A percentile compares a stretch with the other conserved stretches of the same genome.
Evolutionary conservation across 2,113 vertebrate genomes (phyloP).

Genomic region (Callionymus lyra): DNA sequence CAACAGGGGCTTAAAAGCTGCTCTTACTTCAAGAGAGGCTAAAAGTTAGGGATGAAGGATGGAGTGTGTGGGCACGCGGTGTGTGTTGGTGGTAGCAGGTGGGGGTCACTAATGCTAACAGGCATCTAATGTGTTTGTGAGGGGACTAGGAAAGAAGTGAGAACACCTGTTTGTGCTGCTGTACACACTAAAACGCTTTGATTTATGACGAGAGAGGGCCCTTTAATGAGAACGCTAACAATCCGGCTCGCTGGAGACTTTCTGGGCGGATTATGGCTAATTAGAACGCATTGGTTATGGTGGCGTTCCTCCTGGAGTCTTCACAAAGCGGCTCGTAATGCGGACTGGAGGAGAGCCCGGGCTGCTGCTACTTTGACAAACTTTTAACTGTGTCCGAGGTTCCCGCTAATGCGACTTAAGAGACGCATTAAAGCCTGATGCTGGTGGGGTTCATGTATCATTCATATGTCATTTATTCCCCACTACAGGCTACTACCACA

Average conservation of each 20-base stretch:
- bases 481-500: too few species aligned
- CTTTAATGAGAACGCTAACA: slow-evolving; percentile 67
- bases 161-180: slow-evolving; percentile 53
- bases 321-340: slow-evolving; percentile 51
- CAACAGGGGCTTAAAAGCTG: slow-evolving; percentile 46
- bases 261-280: slow-evolving; percentile 63
- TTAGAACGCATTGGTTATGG: slow-evolving; percentile 66
- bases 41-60: slow-evolving; percentile 28
- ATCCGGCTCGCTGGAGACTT: slow-evolving; percentile 62
- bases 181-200: slow-evolving; percentile 54
- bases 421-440: slow-evolving; percentile 25
- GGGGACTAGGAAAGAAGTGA: slow-evolving; percentile 35
- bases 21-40: slow-evolving; percentile 43
- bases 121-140: slow-evolving; percentile 54
- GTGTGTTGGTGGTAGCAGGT: neutral
- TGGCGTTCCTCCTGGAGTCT: slow-evolving; percentile 55
- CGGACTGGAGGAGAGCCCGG: slow-evolving; percentile 43
- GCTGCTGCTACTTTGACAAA: slow-evolving; percentile 43
- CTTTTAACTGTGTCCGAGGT: slow-evolving; percentile 41
- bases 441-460: slow-evolving; percentile 3
- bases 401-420: slow-evolving; percentile 30
- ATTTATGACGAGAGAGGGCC: slow-evolving; percentile 62
- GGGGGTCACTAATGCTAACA: slow-evolving; percentile 22
- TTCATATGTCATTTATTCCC: too few species aligned
- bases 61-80: neutral